Base-by-base conservation (phyloP, 2,113 vertebrate species). In the Caloenas nicobarica region DNA sequence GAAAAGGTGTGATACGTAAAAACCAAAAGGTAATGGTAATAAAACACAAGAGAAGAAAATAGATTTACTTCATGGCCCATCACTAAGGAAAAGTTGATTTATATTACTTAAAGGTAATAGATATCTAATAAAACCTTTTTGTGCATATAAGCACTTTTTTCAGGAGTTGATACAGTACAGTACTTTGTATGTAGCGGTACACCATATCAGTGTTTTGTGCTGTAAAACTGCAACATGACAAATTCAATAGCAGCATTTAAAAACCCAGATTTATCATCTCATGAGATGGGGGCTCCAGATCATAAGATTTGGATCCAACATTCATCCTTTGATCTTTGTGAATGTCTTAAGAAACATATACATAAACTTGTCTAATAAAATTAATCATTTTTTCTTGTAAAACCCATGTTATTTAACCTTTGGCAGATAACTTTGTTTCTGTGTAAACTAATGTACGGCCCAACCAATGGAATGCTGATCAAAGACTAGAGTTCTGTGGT, bases 371-470 rank as follows among this genome's bases (percentile, higher is more conserved):
- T 51, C 11, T 48, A 25, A 51, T 12, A 71, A 65, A 69, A 54
- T 24, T 25, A 12, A 2, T 1, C 13, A 57, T 78, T 60, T 57
- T 57, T 78, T 25, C 15, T 73, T 28, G 5, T 57, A 90, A 93
- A 81, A 4, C 44, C 18, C 36, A 10, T 48, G 13, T n/a, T 62
- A 57, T 66, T 88, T 71, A 68, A 54, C 2, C 0, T 62, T 81
- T 71, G 38, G 6, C 7, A 69, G 14, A 14, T 34, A 76, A 46
- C 4, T 66, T 74, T 53, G 2, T 28, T 92, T 61, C 38, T 2
- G 0, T 66, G 8, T 42, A 73, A 56, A 65, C 3, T 9, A 42
- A 56, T 7, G 5, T 76, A 33, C 40, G n/a, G 2, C 1, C 0
- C 29, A 78, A 85, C 5, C 28, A 84, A 17, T n/a, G 22, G 16